These are phyloP conservation scores for Ramazzottius varieornatus DNA, from an alignment of 2,888 invertebrate species.

Conservation along the genomic window DNA sequence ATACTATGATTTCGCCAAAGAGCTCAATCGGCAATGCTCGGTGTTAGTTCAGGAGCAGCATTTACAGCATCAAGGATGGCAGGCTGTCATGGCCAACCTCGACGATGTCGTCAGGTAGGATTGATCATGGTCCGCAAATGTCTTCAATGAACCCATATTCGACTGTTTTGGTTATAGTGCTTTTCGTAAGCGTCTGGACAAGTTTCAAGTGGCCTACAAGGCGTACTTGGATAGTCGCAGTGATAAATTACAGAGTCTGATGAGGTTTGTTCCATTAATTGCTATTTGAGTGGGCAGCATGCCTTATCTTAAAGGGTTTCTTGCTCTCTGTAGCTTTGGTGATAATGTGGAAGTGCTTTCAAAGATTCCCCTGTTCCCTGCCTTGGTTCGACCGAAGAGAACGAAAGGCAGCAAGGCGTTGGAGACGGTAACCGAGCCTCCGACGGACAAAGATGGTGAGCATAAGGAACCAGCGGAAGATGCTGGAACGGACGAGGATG, in stretches of 20 bases:
- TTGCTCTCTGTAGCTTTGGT: background rate
- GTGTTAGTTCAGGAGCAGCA: constrained; percentile 8
- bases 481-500: background rate
- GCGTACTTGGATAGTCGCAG: background rate
- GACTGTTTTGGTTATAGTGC: background rate
- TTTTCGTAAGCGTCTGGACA: background rate
- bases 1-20: background rate
- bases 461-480: background rate
- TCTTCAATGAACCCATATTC: no score
- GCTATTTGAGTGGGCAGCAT: no score
- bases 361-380: background rate
- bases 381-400: background rate
- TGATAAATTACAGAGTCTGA: background rate
- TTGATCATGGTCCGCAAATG: no score
- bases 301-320: no score
- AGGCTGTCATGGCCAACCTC: constrained; percentile 9
- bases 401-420: background rate
- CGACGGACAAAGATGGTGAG: background rate
- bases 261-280: background rate
- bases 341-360: background rate
- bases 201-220: background rate
- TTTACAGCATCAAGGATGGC: constrained; percentile 9
- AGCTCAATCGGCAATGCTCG: background rate
- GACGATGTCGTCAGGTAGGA: constrained; percentile 6
- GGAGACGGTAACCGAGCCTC: background rate